phyloP scores from a whole-genome alignment of 1,140 invertebrate genomes.

The Macrostomum lignano region DNA sequence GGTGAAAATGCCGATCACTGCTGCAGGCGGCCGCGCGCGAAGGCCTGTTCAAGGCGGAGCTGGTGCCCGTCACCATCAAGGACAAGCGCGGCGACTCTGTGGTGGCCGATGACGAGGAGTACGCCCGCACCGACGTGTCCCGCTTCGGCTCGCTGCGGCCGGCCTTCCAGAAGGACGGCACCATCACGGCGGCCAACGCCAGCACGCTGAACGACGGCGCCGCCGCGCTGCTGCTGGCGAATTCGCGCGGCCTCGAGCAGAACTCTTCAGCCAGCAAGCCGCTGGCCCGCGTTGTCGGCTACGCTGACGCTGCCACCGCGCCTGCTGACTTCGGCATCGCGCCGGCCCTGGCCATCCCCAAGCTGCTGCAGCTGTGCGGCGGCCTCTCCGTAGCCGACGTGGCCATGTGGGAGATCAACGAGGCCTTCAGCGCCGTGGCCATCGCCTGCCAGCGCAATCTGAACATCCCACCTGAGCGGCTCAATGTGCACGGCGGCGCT shows the following conservation, averaged over 20 bases:
- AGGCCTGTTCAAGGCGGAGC: constrained; percentile 53
- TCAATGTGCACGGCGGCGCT: constrained; percentile 87
- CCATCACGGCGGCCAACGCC: constrained; percentile 70
- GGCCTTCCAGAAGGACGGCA: constrained; percentile 54
- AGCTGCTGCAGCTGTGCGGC: constrained; percentile 17
- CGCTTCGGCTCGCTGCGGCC: constrained; percentile 60
- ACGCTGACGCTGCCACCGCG: constrained; percentile 72
- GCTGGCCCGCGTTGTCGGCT: constrained; percentile 28
- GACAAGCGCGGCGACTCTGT: constrained; percentile 36
- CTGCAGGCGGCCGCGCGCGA: constrained; percentile 43
- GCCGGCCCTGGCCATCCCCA: constrained; percentile 60
- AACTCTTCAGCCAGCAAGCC: not conserved
- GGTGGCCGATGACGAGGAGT: constrained; percentile 72
- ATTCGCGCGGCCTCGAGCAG: not conserved
- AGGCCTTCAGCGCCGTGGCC: constrained; percentile 84
- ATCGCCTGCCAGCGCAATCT: constrained; percentile 34
- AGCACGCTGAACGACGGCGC: constrained; percentile 91
- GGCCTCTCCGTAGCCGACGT: constrained; percentile 59
- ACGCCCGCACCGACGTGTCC: constrained; percentile 66
- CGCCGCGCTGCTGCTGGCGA: constrained; percentile 55
- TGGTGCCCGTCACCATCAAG: constrained; percentile 50
- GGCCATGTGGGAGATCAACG: constrained; percentile 85
- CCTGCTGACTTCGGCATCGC: constrained; percentile 92
- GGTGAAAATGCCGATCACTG: no score
- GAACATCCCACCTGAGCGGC: constrained; percentile 61